Conservation (phyloP, 2,797 vertebrate genomes). For the Syndactyla subalaris region DNA sequence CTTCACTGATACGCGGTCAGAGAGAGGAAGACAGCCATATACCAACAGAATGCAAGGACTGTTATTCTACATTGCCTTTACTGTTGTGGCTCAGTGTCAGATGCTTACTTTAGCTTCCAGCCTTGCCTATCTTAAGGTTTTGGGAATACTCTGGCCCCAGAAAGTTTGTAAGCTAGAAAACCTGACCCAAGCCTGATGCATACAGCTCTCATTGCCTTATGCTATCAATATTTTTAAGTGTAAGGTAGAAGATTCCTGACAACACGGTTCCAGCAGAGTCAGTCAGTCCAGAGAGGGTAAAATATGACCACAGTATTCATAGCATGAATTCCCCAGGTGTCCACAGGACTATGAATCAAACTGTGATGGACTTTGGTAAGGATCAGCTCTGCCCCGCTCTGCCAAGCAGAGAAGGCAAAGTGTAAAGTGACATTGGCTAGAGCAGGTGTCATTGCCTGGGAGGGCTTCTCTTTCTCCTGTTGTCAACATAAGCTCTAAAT, state of each 20-base stretch:
- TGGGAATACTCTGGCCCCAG: not conserved
- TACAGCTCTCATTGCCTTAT: not conserved
- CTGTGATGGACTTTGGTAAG: not conserved
- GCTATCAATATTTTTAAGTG: not conserved
- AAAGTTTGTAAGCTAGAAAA: not conserved
- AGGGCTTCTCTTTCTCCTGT: not conserved
- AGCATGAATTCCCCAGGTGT: not conserved
- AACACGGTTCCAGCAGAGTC: not conserved
- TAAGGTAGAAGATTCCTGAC: not conserved
- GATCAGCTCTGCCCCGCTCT: not conserved
- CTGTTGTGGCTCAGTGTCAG: not conserved
- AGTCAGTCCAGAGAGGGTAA: not conserved
- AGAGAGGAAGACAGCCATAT: not conserved
- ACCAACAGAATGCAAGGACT: not conserved
- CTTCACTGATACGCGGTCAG: not conserved
- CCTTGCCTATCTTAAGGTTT: not conserved
- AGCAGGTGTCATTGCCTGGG: not conserved
- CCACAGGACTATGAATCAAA: not conserved
- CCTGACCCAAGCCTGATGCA: not conserved
- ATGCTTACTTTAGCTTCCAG: not conserved
- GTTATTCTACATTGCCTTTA: not conserved
- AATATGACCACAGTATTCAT: not conserved
- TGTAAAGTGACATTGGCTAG: not conserved
- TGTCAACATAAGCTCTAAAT: not conserved
- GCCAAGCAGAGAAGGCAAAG: not conserved